Base-by-base conservation (phyloP, 2,797 vertebrate species). In the Xenentodon cancila region DNA sequence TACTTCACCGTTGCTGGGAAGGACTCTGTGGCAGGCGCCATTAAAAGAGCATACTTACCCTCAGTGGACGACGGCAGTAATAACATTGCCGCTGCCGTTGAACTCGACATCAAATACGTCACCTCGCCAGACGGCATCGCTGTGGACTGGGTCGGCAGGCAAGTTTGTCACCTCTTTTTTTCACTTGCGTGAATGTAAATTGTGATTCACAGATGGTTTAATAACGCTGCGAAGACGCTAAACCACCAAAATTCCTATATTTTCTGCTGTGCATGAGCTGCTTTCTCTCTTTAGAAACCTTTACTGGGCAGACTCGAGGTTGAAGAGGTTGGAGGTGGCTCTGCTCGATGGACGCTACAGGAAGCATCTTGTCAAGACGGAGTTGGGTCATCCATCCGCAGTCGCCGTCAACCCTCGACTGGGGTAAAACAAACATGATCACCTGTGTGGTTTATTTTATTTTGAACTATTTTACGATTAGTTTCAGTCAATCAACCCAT, bases 81-180 rank as follows among this genome's bases (percentile, higher is more conserved):
- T 81, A 97, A 97, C 87, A 93, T 92, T 0, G 92, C 87, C 2
- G 90, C 91, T 42, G 93, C 95, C 64, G 89, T 96, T 18, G 91
- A 95, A 81, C 82, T 98, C 25, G 94, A 89, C 70, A 88, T 97
- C 75, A 96, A 94, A 71, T 95, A 96, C 74, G 82, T 98, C 77
- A 92, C 94, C 70, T 93, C 65, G 69, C 96, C 96, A 17, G 93
- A 94, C 59, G 96, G 95, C 22, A 89, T 98, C 54, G 95, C 96
- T 22, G 96, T 97, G 87, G 96, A 97, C 87, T 97, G 96, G 96
- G 93, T 97, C 75, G 96, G 95, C 88, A 95, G 95, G 96, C 97
- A 81, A 68, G 88, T 61, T 43, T 48, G 32, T 3, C 5, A 3
- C 7, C 30, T 30, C 30, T 7, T 34, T 22, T 4, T 17, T 12